Evolutionary conservation across 2,888 invertebrate species (phyloP).

Genomic region (Leucozona laternaria): DNA sequence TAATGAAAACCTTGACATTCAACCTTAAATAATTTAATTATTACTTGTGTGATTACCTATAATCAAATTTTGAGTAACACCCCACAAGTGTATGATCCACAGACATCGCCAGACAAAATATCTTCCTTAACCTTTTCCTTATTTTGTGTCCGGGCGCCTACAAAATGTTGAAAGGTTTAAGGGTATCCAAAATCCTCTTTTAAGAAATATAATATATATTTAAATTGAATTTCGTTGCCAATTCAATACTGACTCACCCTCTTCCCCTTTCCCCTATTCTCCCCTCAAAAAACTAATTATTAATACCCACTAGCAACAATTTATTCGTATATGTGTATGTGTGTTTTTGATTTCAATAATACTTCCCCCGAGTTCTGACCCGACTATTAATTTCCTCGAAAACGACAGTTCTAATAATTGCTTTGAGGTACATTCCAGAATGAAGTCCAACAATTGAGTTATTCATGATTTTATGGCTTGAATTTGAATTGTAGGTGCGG

Average conservation of each 20-base stretch:
- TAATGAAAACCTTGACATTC: no score
- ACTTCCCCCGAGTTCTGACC: not conserved
- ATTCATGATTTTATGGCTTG: not conserved
- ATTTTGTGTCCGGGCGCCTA: not conserved
- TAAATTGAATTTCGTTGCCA: not conserved
- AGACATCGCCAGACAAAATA: no score
- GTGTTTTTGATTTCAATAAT: not conserved
- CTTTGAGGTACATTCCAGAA: constrained; percentile 26
- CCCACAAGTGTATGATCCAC: not conserved
- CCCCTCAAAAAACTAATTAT: not conserved
- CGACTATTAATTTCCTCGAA: constrained; percentile 23
- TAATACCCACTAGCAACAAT: not conserved
- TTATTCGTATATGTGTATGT: not conserved
- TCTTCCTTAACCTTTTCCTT: no score
- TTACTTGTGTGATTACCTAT: no score
- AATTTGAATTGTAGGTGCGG: not conserved
- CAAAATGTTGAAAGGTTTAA: not conserved
- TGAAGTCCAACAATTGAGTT: constrained; percentile 39
- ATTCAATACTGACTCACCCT: not conserved
- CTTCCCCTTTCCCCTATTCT: not conserved
- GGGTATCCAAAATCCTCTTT: not conserved
- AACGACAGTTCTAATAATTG: constrained; percentile 23
- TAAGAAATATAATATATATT: not conserved
- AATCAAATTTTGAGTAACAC: not conserved
- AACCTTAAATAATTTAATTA: no score